Percentiles rank a stretch among this genome's conserved stretches.
Conservation (phyloP, 1,140 invertebrate species). For the Tetramorium simillimum region DNA sequence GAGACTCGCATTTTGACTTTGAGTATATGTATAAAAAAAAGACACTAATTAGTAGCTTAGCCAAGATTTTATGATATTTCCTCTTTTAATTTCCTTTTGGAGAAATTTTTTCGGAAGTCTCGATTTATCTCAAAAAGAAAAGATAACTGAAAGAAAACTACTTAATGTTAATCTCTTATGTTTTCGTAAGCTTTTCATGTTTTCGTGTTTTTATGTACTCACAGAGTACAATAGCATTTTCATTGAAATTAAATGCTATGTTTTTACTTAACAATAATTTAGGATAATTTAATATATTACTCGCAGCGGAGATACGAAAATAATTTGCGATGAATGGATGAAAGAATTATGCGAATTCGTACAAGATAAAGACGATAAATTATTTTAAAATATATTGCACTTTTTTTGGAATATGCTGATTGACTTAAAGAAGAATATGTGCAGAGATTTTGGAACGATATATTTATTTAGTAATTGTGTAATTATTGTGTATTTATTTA, state of each 20-base stretch:
- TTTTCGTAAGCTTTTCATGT: not conserved
- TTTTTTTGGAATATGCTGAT: not conserved
- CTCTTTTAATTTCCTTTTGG: not conserved
- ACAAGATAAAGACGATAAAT: not conserved
- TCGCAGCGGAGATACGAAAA: not conserved
- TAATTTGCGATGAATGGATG: not conserved
- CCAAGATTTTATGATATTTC: not conserved
- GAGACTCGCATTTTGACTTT: not conserved
- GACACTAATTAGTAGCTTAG: not conserved
- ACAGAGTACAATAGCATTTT: not conserved
- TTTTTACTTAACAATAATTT: not conserved
- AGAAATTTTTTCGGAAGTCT: not conserved
- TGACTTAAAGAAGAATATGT: not conserved
- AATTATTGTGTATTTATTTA: constrained; percentile 12
- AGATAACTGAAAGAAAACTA: not conserved
- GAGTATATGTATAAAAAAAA: not conserved
- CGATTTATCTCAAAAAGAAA: not conserved
- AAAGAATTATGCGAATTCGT: not conserved
- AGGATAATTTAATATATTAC: constrained; percentile 1
- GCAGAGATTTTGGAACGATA: not conserved
- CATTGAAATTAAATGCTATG: not conserved
- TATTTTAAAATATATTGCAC: not conserved
- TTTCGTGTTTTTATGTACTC: not conserved
- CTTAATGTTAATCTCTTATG: not conserved
- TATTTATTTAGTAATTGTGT: constrained; percentile 10